Percentiles rank a stretch among this genome's conserved stretches.
These are phyloP conservation scores for Tinea trinotella DNA, from an alignment of 2,888 invertebrate species.

Conservation along the genomic window DNA sequence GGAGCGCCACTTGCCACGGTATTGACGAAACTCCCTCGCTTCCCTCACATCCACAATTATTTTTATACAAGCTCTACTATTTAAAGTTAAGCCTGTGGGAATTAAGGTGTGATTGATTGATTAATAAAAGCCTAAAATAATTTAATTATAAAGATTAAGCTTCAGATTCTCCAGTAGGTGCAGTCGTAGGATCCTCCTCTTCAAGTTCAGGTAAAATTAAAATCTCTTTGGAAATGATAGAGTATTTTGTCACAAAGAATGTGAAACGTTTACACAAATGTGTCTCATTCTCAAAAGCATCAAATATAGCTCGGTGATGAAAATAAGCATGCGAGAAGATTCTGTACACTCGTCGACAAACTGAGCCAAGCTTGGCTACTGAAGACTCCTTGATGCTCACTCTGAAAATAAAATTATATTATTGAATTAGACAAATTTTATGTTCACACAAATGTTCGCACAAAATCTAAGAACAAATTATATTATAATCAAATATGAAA, in stretches of 20 bases:
- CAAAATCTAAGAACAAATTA: no score
- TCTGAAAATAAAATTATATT: conserved; percentile 73
- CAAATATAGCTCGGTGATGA: conserved; percentile 96
- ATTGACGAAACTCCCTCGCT: no score
- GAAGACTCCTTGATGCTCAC: conserved; percentile 99
- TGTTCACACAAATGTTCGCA: no score
- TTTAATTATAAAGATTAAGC: no score
- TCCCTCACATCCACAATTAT: no score
- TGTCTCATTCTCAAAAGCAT: conserved; percentile 97
- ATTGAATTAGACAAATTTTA: conserved; percentile 1
- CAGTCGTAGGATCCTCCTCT: conserved; percentile 76
- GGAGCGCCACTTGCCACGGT: no score
- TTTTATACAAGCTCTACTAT: no score
- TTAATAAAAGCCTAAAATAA: no score
- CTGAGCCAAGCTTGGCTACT: conserved; percentile 97
- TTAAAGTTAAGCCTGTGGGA: no score
- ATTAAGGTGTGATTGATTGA: no score
- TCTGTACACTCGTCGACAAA: conserved; percentile 97
- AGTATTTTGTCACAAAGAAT: conserved; percentile 98
- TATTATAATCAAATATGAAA: no score
- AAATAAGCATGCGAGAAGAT: conserved; percentile 99
- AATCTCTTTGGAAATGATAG: conserved; percentile 98
- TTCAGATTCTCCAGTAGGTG: conserved; percentile 64
- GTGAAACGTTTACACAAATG: conserved; percentile 97
- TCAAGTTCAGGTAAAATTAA: conserved; percentile 97